A percentile compares a stretch with the other conserved stretches of the same genome.
phyloP scores from a whole-genome alignment of 2,113 vertebrate species.

The Leptosomus discolor region DNA sequence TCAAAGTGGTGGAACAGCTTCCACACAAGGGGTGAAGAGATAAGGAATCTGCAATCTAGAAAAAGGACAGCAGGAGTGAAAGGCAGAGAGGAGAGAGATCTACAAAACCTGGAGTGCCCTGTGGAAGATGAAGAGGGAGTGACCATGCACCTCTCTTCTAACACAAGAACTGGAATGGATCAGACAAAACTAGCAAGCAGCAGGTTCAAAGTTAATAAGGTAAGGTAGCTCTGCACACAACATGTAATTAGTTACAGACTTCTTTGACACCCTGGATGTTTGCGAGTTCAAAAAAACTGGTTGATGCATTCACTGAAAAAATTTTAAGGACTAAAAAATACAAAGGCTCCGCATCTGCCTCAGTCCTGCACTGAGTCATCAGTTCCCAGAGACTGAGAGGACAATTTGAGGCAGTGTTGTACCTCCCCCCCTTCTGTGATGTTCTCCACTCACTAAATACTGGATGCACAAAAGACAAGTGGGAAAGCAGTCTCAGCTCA shows the following conservation, averaged over 20 bases:
- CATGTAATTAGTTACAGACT: neutral
- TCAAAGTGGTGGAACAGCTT: neutral
- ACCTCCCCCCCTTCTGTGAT: neutral
- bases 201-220: neutral
- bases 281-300: neutral
- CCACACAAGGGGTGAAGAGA: rapidly evolving
- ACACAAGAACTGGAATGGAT: neutral
- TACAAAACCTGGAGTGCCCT: rapidly evolving
- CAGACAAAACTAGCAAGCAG: neutral
- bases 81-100: neutral
- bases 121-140: neutral
- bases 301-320: neutral
- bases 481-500: neutral
- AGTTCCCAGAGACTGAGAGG: neutral
- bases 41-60: neutral
- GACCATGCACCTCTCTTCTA: neutral
- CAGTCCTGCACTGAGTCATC: neutral
- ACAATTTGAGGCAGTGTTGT: neutral
- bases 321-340: neutral
- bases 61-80: neutral
- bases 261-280: neutral
- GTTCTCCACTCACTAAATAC: neutral
- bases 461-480: neutral
- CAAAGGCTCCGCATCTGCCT: neutral
- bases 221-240: neutral